Evolutionary conservation across 35 echinoderm and acorn worm genomes (phyloP), one percentile per base, ranked within the genome.

Genomic region (Heliocidaris tuberculata): DNA sequence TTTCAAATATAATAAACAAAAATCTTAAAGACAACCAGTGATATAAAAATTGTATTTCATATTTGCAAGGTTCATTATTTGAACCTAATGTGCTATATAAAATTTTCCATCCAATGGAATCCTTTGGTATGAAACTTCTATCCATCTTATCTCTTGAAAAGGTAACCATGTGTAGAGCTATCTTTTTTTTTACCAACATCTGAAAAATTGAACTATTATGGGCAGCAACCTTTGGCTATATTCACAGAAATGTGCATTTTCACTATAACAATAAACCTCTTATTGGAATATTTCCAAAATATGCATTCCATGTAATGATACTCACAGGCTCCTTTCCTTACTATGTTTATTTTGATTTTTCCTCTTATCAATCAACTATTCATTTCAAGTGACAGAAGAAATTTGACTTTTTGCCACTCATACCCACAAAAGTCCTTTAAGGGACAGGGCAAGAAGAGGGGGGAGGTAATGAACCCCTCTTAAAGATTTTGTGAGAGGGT

Each of bases 381-480:
- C 65, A 78, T 27, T 27, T 78, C 27, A 4, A n/a, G 27, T 78
- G 65, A 78, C 65, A 78, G 27, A 78, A 78, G 65, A 7, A 21
- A 78, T 78, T 78, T 78, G 65, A 78, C 65, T 78, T 78, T 78
- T n/a, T 78, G 65, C 65, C 65, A 78, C 27, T 78, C 65, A 78
- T 27, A 24, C 65, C 27, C 65, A 0, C 19, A 0, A 7, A 78
- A 78, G 21, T 78, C 21, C 60, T 70, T 70, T 70, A 70, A 78
- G 65, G 65, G 65, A 78, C 65, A 78, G 65, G 65, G 65, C 65
- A 78, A 78, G 65, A 78, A 78, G 27, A n/a, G 65, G 65, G 65
- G 65, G 19, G 2, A 78, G 27, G 65, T 78, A 78, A 78, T 78
- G 65, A 78, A 78, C 65, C 65, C 65, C 65, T 78, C 27, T 78